Evolutionary conservation across 2,113 vertebrate species (phyloP).

Genomic region (Setophaga kirtlandii): DNA sequence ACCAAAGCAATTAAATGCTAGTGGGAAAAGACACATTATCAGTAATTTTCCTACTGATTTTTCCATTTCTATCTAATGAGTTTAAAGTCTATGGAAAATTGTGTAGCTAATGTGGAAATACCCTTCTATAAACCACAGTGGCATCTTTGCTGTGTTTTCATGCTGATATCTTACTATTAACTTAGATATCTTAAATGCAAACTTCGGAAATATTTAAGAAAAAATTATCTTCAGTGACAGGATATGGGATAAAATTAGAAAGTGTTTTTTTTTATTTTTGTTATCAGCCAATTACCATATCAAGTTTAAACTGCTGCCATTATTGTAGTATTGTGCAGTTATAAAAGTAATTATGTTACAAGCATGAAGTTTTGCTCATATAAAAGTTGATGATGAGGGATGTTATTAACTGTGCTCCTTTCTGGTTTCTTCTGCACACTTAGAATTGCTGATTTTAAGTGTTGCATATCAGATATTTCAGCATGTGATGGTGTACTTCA

Average conservation of each 20-base stretch:
- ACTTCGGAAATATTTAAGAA: background rate
- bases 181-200: background rate
- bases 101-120: background rate
- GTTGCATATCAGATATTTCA: background rate
- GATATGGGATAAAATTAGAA: background rate
- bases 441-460: background rate
- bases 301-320: background rate
- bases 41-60: background rate
- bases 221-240: background rate
- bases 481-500: background rate
- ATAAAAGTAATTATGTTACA: background rate
- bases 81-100: background rate
- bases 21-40: background rate
- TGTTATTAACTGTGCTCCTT: background rate
- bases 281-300: background rate
- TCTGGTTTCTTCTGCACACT: background rate
- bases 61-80: background rate
- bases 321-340: background rate
- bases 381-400: background rate
- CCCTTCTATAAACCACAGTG: background rate
- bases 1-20: background rate
- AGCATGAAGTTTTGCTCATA: background rate
- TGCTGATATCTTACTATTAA: background rate
- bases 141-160: background rate
- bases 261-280: background rate